Conservation (phyloP, 2,888 invertebrate genomes). For the Xanthia togata region DNA sequence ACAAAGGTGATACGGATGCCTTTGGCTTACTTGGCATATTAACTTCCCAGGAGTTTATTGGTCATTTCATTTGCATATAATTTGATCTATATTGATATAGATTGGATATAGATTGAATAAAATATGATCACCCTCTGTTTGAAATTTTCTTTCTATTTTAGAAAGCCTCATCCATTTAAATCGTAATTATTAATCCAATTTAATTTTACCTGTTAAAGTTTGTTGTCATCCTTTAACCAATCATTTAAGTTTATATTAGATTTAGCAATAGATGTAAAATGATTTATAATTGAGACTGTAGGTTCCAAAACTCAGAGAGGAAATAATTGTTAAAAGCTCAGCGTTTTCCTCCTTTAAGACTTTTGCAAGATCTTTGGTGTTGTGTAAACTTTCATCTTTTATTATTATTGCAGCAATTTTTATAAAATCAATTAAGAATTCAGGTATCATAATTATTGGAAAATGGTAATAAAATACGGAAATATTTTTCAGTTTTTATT, state of each 20-base stretch:
- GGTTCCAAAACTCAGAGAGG: neutral
- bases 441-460: neutral
- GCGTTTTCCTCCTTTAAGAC: neutral
- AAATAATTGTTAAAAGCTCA: neutral
- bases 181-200: neutral
- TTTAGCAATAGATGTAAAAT: neutral
- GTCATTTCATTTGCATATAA: neutral
- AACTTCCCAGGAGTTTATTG: neutral
- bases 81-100: neutral
- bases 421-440: neutral
- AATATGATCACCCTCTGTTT: neutral
- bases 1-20: neutral
- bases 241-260: neutral
- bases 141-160: neutral
- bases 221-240: neutral
- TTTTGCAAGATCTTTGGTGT: neutral
- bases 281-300: neutral
- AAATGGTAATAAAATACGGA: neutral
- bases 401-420: neutral
- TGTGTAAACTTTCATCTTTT: neutral
- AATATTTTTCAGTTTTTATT: slow-evolving; percentile 57
- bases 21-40: neutral
- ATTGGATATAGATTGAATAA: neutral
- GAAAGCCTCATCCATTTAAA: neutral
- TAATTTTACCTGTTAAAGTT: neutral